Conservation (phyloP, 2,888 invertebrate genomes). For the Cheilosia pagana region DNA sequence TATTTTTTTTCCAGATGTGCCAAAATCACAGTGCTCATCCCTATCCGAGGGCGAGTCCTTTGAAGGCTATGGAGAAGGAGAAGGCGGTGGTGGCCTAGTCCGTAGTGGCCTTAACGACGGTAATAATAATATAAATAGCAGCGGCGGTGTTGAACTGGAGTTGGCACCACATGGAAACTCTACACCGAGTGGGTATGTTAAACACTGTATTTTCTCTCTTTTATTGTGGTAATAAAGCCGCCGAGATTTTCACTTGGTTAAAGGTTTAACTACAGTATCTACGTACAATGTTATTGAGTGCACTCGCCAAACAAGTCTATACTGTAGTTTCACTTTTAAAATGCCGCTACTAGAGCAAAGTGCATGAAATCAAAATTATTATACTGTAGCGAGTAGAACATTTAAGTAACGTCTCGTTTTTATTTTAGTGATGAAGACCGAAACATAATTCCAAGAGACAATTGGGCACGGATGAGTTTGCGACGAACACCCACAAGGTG, state of each 20-base stretch:
- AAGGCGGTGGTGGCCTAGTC: constrained; percentile 73
- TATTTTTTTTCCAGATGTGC: constrained; percentile 66
- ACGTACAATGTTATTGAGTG: constrained; percentile 18
- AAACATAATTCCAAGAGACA: constrained; percentile 88
- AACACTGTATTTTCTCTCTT: neutral
- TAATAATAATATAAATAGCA: constrained; percentile 79
- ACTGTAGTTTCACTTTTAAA: constrained; percentile 48
- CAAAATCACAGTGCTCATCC: constrained; percentile 84
- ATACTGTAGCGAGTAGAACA: neutral
- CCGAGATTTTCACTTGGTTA: constrained; percentile 52
- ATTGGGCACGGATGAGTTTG: constrained; percentile 93
- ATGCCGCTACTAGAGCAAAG: neutral
- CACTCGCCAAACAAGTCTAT: neutral
- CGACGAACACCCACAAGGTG: constrained; percentile 92
- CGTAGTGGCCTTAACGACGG: constrained; percentile 77
- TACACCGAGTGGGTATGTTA: constrained; percentile 77
- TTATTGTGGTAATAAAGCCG: constrained; percentile 53
- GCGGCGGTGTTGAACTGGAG: constrained; percentile 82
- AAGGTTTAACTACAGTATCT: constrained; percentile 6
- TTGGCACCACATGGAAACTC: constrained; percentile 82
- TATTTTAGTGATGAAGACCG: constrained; percentile 85
- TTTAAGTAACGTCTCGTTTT: constrained; percentile 55
- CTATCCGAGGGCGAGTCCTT: constrained; percentile 92
- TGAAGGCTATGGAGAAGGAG: constrained; percentile 90
- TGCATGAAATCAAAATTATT: neutral